Evolutionary conservation across 2,888 invertebrate species (phyloP).

Genomic region (Meta bourneti): DNA sequence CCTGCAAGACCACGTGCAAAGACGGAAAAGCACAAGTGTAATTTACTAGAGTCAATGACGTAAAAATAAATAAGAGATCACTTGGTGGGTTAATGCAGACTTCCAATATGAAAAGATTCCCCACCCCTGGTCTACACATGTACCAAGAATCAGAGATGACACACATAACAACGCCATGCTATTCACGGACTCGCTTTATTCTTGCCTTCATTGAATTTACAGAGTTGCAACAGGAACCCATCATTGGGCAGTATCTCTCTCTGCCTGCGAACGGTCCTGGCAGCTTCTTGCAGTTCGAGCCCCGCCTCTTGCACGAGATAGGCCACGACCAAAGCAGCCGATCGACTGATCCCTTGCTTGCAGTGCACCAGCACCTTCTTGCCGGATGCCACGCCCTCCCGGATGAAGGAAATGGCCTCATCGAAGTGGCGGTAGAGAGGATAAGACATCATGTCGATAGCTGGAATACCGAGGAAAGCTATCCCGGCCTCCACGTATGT

Average conservation of each 20-base stretch:
- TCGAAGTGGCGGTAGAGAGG: conserved; percentile 49
- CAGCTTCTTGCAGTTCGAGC: conserved; percentile 81
- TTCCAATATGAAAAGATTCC: too few species aligned
- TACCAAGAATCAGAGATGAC: too few species aligned
- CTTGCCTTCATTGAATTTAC: conserved; percentile 75
- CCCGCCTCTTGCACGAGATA: conserved; percentile 81
- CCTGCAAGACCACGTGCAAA: too few species aligned
- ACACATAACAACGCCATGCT: not conserved
- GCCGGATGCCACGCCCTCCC: conserved; percentile 22
- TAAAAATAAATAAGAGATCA: too few species aligned
- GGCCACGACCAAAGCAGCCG: conserved; percentile 82
- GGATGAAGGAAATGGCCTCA: conserved; percentile 30
- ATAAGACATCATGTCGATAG: conserved; percentile 55
- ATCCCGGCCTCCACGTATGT: conserved; percentile 28
- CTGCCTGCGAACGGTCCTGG: conserved; percentile 80
- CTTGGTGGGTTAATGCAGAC: too few species aligned
- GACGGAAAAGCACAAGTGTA: too few species aligned
- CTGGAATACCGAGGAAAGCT: conserved; percentile 51
- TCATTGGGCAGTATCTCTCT: conserved; percentile 82
- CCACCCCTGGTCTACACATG: too few species aligned
- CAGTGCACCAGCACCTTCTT: conserved; percentile 82
- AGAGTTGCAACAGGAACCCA: conserved; percentile 81
- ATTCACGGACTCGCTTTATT: not conserved
- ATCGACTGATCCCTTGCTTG: conserved; percentile 82
- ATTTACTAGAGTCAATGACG: too few species aligned